Conservation (phyloP, 30 jellyfish, hydroid and myxozoan species). For the Catostylus mosaicus region DNA sequence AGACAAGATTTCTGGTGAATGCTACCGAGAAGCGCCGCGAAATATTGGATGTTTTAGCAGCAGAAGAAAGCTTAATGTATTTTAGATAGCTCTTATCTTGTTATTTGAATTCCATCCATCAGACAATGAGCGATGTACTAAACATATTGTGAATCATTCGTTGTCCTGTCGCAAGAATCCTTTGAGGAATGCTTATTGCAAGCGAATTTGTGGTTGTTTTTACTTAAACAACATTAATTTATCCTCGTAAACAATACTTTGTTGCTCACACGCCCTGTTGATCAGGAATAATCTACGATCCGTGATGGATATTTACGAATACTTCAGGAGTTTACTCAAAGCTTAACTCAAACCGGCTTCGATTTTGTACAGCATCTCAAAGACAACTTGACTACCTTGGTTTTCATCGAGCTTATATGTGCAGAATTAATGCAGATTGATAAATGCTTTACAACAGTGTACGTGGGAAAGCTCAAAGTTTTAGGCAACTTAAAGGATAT, state of each 20-base stretch:
- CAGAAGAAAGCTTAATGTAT: too few relatives aligned
- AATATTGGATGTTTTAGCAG: too few relatives aligned
- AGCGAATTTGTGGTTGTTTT: slow-evolving; percentile 22
- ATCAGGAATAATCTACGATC: slow-evolving; percentile 26
- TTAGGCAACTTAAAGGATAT: too few relatives aligned
- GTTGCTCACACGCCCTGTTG: slow-evolving; percentile 50
- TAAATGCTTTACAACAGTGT: too few relatives aligned
- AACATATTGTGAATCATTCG: background rate
- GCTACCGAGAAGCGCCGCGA: too few relatives aligned
- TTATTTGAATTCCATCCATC: background rate
- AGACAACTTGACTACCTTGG: too few relatives aligned
- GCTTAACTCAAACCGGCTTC: background rate
- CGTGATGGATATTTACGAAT: slow-evolving; percentile 5
- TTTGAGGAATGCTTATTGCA: background rate
- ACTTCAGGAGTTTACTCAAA: background rate
- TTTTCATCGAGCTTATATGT: too few relatives aligned
- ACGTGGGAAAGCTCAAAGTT: too few relatives aligned
- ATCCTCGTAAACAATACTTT: slow-evolving; percentile 19
- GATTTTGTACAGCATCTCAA: background rate
- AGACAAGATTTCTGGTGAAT: too few relatives aligned
- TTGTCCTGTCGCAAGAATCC: slow-evolving; percentile 1
- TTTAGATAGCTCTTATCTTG: too few relatives aligned
- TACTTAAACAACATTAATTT: slow-evolving; percentile 11
- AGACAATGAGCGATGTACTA: background rate
- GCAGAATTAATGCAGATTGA: too few relatives aligned